These are phyloP conservation scores for Semotilus atromaculatus DNA, from an alignment of 2,797 vertebrate genomes.

Conservation along the genomic window DNA sequence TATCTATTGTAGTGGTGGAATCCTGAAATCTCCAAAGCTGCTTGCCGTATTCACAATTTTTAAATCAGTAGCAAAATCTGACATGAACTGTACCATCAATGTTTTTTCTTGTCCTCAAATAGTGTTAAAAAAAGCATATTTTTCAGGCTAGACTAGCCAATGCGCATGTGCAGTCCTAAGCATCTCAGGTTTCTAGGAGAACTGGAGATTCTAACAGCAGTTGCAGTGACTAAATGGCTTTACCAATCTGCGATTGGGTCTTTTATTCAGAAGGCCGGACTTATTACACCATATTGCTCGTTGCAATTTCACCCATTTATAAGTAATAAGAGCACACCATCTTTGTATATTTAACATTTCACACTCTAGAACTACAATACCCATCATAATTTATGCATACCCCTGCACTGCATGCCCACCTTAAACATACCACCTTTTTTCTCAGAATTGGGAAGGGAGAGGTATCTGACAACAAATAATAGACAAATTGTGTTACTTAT, in stretches of 20 bases:
- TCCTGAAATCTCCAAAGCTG: background rate
- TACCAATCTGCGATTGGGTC: background rate
- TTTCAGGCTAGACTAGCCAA: background rate
- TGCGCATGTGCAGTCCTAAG: background rate
- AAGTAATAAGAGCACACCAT: background rate
- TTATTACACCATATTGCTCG: background rate
- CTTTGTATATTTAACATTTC: background rate
- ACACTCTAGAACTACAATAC: slow-evolving; percentile 14
- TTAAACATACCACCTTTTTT: background rate
- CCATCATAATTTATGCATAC: background rate
- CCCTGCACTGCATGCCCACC: background rate
- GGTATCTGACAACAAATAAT: background rate
- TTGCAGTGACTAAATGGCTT: background rate
- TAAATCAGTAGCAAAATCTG: background rate
- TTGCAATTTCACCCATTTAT: background rate
- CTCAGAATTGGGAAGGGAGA: background rate
- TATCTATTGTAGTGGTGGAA: too few species aligned
- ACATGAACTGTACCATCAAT: background rate
- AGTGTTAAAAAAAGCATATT: background rate
- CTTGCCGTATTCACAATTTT: background rate
- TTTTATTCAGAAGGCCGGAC: background rate
- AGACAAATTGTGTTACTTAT: background rate
- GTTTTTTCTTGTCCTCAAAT: background rate
- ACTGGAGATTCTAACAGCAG: background rate
- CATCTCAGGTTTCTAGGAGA: background rate